phyloP scores from a whole-genome alignment of 2,888 invertebrate species.

The Aromia moschata region DNA sequence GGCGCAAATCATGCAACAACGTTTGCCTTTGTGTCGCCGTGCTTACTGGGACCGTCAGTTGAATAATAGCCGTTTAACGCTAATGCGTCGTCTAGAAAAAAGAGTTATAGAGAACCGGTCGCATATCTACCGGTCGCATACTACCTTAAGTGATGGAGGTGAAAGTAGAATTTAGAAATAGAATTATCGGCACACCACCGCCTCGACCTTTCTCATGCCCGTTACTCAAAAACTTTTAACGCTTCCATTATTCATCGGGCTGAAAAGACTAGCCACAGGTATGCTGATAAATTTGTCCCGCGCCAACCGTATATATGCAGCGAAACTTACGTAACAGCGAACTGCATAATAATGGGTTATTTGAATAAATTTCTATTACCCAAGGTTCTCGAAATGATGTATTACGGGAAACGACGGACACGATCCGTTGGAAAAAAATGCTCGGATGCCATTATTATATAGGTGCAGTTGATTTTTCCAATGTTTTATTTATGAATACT shows the following conservation, averaged over 20 bases:
- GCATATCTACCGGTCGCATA: not conserved
- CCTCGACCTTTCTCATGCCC: constrained; percentile 11
- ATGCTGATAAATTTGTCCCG: constrained; percentile 9
- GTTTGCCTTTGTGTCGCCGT: not conserved
- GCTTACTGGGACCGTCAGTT: not conserved
- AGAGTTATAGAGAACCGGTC: constrained; percentile 1
- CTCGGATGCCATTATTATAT: not conserved
- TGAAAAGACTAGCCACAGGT: not conserved
- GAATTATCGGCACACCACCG: constrained; percentile 2
- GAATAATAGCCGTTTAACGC: constrained; percentile 3
- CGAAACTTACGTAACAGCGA: constrained; percentile 4
- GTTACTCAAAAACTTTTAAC: constrained; percentile 4
- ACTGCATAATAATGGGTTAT: constrained; percentile 7
- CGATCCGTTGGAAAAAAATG: not conserved
- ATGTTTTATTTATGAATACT: too few species aligned
- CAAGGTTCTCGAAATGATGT: constrained; percentile 14
- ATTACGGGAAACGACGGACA: constrained; percentile 1
- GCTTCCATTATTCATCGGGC: not conserved
- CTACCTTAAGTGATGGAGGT: constrained; percentile 7
- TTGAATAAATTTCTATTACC: constrained; percentile 6
- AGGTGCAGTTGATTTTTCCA: too few species aligned
- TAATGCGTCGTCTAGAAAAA: constrained; percentile 5
- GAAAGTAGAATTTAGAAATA: constrained; percentile 15
- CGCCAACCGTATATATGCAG: constrained; percentile 9
- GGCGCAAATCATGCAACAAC: not conserved